phyloP scores from a whole-genome alignment of 2,888 invertebrate species.

The Achlya flavicornis region DNA sequence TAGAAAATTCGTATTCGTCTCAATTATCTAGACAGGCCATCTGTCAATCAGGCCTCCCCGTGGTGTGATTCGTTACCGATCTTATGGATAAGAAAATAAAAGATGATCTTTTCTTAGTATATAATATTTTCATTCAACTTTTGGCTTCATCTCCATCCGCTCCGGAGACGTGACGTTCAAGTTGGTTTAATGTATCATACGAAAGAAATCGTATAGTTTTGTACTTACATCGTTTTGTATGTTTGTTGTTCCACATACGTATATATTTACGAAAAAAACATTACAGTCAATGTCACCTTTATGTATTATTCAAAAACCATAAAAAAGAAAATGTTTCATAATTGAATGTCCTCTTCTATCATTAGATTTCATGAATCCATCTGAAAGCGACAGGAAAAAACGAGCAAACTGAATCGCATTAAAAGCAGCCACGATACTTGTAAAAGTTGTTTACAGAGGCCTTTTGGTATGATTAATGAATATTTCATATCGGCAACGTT shows the following conservation, averaged over 20 bases:
- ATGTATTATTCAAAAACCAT: constrained; percentile 12
- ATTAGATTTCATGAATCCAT: not conserved
- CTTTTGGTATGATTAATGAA: constrained; percentile 59
- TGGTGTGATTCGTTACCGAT: constrained; percentile 76
- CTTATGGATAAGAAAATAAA: constrained; percentile 47
- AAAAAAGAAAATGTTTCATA: constrained; percentile 2
- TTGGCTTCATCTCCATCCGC: constrained; percentile 10
- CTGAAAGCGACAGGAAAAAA: not conserved
- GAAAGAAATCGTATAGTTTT: not conserved
- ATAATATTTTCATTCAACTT: constrained; percentile 22
- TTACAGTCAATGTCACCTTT: constrained; percentile 4
- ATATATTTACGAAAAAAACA: not conserved
- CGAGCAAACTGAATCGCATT: constrained; percentile 34
- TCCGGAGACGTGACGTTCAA: not conserved
- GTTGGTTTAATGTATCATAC: not conserved
- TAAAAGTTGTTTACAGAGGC: constrained; percentile 58
- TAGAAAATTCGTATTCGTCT: constrained; percentile 76
- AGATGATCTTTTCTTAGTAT: constrained; percentile 24
- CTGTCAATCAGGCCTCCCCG: constrained; percentile 78
- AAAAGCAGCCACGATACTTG: constrained; percentile 46
- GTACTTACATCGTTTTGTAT: not conserved
- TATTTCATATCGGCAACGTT: constrained; percentile 63
- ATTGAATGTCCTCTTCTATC: not conserved
- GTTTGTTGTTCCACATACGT: not conserved
- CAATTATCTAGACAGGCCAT: constrained; percentile 80